Conservation (phyloP, 2,797 vertebrate genomes). For the Aselliscus stoliczkanus region DNA sequence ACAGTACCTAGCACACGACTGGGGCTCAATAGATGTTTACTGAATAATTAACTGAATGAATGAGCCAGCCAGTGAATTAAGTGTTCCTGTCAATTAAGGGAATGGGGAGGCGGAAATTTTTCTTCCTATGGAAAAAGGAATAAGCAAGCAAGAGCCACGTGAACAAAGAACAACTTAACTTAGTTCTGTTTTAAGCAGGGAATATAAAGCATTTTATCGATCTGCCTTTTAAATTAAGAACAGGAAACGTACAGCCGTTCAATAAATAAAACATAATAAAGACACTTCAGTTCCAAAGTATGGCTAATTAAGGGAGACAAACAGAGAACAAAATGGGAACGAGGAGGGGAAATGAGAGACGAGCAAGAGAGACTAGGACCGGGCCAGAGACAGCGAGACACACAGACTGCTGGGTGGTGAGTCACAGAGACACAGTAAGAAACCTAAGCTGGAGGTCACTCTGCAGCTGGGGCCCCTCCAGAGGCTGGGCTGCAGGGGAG, state of each 20-base stretch:
- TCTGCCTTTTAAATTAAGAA: conserved; percentile 76
- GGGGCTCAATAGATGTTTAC: neutral
- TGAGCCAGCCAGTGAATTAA: neutral
- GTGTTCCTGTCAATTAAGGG: conserved; percentile 24
- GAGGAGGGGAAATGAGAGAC: neutral
- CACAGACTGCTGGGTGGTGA: neutral
- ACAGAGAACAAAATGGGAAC: conserved; percentile 21
- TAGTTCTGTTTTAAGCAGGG: conserved; percentile 61
- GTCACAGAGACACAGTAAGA: neutral
- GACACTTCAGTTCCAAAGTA: conserved; percentile 59
- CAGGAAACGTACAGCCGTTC: conserved; percentile 64
- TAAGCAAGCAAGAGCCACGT: neutral
- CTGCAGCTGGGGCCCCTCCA: neutral
- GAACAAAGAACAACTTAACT: conserved; percentile 62
- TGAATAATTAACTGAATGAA: conserved; percentile 13
- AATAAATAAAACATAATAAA: conserved; percentile 76
- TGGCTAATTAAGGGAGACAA: conserved; percentile 69
- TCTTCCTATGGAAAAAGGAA: conserved; percentile 11
- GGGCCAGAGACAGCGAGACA: neutral
- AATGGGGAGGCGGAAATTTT: neutral
- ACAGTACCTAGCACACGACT: neutral
- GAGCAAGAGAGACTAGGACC: neutral
- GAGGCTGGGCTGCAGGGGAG: neutral
- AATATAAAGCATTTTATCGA: conserved; percentile 73
- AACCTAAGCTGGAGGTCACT: neutral